Conservation (phyloP, 2,797 vertebrate species). For the Eulemur rubriventer region DNA sequence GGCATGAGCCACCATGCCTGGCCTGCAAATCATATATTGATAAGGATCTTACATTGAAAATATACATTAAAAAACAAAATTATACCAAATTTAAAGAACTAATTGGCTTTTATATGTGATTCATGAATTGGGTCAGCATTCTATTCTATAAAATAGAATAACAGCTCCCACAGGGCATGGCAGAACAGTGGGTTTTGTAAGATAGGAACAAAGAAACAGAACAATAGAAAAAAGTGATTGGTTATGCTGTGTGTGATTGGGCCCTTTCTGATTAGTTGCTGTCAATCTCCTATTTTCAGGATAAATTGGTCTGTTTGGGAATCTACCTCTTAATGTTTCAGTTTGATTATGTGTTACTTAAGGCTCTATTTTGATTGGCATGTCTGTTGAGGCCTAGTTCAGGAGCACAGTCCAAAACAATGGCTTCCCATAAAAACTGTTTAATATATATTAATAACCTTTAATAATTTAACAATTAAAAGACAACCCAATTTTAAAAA, state of each 20-base stretch:
- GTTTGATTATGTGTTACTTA: neutral
- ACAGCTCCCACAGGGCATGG: neutral
- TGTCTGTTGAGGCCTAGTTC: neutral
- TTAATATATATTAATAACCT: neutral
- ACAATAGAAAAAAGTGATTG: neutral
- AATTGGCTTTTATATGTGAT: neutral
- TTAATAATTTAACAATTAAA: neutral
- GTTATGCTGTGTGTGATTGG: neutral
- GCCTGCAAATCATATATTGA: neutral
- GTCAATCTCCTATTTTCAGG: neutral
- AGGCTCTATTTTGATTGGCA: neutral
- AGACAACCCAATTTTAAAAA: neutral
- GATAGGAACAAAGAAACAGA: neutral
- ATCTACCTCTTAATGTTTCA: neutral
- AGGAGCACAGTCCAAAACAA: neutral
- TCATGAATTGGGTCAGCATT: neutral
- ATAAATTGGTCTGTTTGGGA: neutral
- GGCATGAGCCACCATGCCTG: too few species aligned
- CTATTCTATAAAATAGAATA: neutral
- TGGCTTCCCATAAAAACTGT: neutral
- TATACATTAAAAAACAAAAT: neutral
- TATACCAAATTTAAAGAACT: neutral
- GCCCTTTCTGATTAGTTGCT: neutral
- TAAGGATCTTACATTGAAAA: neutral
- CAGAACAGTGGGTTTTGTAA: neutral